A percentile compares a stretch with the other conserved stretches of the same genome.
Conservation (phyloP, 2,797 vertebrate species). For the Eutrigla gurnardus region DNA sequence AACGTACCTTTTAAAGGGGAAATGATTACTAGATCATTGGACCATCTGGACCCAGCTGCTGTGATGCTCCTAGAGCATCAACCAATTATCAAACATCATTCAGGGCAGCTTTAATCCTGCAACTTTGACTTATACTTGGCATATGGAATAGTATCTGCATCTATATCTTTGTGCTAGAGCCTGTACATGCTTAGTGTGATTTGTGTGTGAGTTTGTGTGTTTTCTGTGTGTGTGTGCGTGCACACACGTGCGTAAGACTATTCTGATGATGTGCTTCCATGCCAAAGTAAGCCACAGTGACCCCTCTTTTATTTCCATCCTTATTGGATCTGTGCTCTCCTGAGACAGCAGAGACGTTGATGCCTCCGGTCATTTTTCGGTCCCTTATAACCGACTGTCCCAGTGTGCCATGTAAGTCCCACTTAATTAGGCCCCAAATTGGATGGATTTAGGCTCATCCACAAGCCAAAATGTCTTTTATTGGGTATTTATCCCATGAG, state of each 20-base stretch:
- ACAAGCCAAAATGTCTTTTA: slow-evolving; percentile 75
- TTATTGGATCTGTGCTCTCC: slow-evolving; percentile 75
- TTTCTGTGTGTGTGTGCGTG: too few species aligned
- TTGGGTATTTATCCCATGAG: slow-evolving; percentile 76
- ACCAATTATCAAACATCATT: slow-evolving; percentile 4
- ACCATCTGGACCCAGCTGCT: slow-evolving; percentile 14
- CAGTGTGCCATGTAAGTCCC: slow-evolving; percentile 73
- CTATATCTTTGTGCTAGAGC: neutral
- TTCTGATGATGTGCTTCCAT: slow-evolving; percentile 45
- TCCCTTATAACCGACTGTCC: slow-evolving; percentile 71
- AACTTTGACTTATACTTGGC: slow-evolving; percentile 5
- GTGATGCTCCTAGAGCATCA: neutral
- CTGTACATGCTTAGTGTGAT: neutral
- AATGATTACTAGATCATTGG: slow-evolving; percentile 18
- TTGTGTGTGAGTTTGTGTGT: slow-evolving; percentile 26
- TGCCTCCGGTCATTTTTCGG: slow-evolving; percentile 71
- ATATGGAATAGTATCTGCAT: neutral
- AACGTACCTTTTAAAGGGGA: neutral
- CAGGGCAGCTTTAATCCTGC: slow-evolving; percentile 16
- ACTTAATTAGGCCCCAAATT: slow-evolving; percentile 82
- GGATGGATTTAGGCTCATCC: slow-evolving; percentile 79
- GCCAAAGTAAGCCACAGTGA: slow-evolving; percentile 61
- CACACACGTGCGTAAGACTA: neutral
- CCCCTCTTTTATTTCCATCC: slow-evolving; percentile 67
- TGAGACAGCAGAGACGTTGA: slow-evolving; percentile 61